Base-by-base conservation (phyloP, 2,113 vertebrate genomes). In the Galemys pyrenaicus region DNA sequence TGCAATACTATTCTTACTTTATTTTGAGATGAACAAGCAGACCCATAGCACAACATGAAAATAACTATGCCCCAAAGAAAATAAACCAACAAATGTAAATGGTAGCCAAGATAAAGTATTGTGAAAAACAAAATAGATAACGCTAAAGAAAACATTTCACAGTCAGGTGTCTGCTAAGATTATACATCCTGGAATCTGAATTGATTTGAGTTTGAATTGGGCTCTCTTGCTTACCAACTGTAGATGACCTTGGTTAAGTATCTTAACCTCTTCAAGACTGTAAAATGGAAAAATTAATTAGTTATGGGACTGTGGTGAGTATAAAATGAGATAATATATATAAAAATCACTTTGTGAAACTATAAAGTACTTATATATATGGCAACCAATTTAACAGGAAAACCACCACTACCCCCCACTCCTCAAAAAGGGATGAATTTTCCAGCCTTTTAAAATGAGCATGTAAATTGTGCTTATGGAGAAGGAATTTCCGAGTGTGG, bases 401-500 rank as follows among this genome's bases (percentile, higher is more conserved):
- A 77, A 60, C 22, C 87, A 24, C 54, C 39, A 15, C 32, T 19
- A 22, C 30, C 28, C 58, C 3, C 9, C 41, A 20, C 6, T 1
- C 37, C 41, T 1, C 10, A 8, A 58, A 49, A 64, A 95, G 62
- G 54, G 67, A 88, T 87, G 80, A 82, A 64, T 67, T 90, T 85
- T 84, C 16, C 73, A 87, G 71, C 49, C 44, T 94, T 75, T 85
- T 75, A 26, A 58, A 94, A 67, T 86, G 81, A 95, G 46, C 84
- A 4, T 95, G 84, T 70, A 82, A 86, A 92, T 96, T 93, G 88
- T 73, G 77, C 67, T 94, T 88, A 94, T 51, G 73, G 81, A 88
- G 78, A 87, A 96, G 87, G 93, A 89, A 92, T 97, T 96, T 97
- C 94, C 44, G 41, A 92, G 80, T 77, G 94, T 96, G 93, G 85